A percentile compares a stretch with the other conserved stretches of the same genome.
These are phyloP conservation scores for Coenonympha glycerion DNA, from an alignment of 2,888 invertebrate genomes.

Conservation along the genomic window DNA sequence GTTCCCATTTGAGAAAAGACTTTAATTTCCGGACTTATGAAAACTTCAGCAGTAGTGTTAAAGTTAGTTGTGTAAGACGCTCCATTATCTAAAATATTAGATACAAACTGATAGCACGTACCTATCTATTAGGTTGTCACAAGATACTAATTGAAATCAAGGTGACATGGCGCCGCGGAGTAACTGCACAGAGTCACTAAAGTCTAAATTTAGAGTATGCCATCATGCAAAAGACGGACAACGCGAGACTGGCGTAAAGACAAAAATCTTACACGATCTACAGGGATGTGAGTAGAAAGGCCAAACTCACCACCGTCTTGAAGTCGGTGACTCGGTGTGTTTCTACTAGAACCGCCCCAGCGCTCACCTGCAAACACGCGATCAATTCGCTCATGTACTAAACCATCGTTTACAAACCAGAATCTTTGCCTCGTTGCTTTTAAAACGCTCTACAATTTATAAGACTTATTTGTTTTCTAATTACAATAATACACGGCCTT, in stretches of 20 bases:
- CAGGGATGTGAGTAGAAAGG: conserved; percentile 6
- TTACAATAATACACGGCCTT: not conserved
- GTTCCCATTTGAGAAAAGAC: too few relatives aligned
- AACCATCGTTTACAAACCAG: conserved; percentile 47
- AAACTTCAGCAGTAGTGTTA: too few relatives aligned
- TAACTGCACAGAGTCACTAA: conserved; percentile 39
- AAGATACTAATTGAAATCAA: conserved; percentile 37
- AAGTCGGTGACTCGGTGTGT: conserved; percentile 66
- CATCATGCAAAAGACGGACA: conserved; percentile 53
- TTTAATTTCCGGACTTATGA: too few relatives aligned
- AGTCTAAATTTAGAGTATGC: conserved; percentile 58
- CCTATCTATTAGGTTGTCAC: not conserved
- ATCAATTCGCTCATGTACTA: conserved; percentile 62
- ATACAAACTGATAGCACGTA: too few relatives aligned
- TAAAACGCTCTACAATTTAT: conserved; percentile 24
- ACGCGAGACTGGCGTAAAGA: conserved; percentile 33
- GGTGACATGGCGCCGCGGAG: conserved; percentile 51
- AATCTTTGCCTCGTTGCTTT: conserved; percentile 35
- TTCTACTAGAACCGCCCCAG: conserved; percentile 71
- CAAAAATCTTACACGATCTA: not conserved
- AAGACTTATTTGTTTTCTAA: conserved; percentile 15
- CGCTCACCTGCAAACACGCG: conserved; percentile 72
- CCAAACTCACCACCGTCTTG: conserved; percentile 68
- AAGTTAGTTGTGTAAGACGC: too few relatives aligned
- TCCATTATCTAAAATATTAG: too few relatives aligned